Evolutionary conservation across 2,113 vertebrate species (phyloP), one percentile per base, ranked within the genome.

Genomic region (Gnathonemus longibarbis): DNA sequence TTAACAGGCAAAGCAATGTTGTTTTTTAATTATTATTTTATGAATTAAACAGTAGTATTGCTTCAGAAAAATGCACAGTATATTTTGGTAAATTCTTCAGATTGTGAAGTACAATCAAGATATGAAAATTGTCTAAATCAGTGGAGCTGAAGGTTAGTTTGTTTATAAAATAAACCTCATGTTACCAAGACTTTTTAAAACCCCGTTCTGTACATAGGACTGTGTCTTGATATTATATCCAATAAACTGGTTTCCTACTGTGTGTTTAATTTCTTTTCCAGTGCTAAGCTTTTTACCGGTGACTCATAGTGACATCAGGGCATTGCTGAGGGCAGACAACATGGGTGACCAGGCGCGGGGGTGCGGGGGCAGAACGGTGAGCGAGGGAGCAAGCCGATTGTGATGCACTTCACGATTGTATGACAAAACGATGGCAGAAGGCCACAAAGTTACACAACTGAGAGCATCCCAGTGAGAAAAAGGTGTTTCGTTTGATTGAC

Each of bases 191-290:
- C 92, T 95, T 96, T 96, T 95, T 95, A 94, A 95, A 95, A 93
- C 92, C 93, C 89, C 94, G 91, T 90, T 42, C 88, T 96, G 94
- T 96, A 95, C 91, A 95, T 95, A 95, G 85, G 92, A 91, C 92
- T 92, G 94, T 93, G 94, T 94, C 95, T 95, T 95, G 94, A 95
- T 95, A 95, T 95, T 93, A 94, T 95, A 95, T 95, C 94, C 94
- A 96, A 96, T 94, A 95, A 94, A 93, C 87, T 95, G 93, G 94
- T 96, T 95, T 96, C 94, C 87, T 96, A 96, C 93, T 93, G 31
- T 48, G 52, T 53, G 42, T 31, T 56, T 35, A 80, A 42, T 35
- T 80, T 80, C 74, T 80, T 74, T 74, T 42, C 74, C 35, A 6
- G 8, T 80, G 35, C 35, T 19, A 42, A 80, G 74, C 35, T 42